These are phyloP conservation scores for Amphimallon solstitiale DNA, from an alignment of 2,888 invertebrate species.

Conservation along the genomic window DNA sequence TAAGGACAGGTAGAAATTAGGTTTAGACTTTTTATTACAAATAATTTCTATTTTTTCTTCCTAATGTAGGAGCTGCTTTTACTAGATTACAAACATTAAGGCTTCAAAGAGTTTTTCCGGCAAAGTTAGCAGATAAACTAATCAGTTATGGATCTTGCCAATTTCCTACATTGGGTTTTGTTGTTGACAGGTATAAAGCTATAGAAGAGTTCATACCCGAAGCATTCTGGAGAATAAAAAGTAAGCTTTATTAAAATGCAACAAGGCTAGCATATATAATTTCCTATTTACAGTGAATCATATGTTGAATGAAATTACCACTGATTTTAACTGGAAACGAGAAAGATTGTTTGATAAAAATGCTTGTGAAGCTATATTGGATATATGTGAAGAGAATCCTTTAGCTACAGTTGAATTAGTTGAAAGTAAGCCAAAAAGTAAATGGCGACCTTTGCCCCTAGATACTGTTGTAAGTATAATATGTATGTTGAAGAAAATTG, in stretches of 20 bases:
- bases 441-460: slow-evolving; percentile 95
- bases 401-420: slow-evolving; percentile 79
- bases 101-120: slow-evolving; percentile 82
- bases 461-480: slow-evolving; percentile 91
- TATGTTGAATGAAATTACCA: slow-evolving; percentile 76
- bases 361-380: slow-evolving; percentile 82
- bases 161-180: slow-evolving; percentile 99
- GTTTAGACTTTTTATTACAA: slow-evolving; percentile 7
- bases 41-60: not conserved
- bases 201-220: slow-evolving; percentile 92
- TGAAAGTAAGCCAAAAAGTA: slow-evolving; percentile 88
- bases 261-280: slow-evolving; percentile 18
- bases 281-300: slow-evolving; percentile 75
- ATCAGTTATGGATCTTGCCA: slow-evolving; percentile 99
- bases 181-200: slow-evolving; percentile 96
- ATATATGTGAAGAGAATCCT: slow-evolving; percentile 81
- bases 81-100: slow-evolving; percentile 96
- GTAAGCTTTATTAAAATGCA: slow-evolving; percentile 60
- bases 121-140: slow-evolving; percentile 77
- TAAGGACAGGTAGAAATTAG: slow-evolving; percentile 79
- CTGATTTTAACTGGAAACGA: slow-evolving; percentile 90
- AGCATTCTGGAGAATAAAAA: slow-evolving; percentile 95
- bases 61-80: slow-evolving; percentile 86
- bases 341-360: slow-evolving; percentile 87
- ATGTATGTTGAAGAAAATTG: too few species aligned